Evolutionary conservation across 2,888 invertebrate species (phyloP), one percentile per base, ranked within the genome.

Genomic region (Dexiosoma caninum): DNA sequence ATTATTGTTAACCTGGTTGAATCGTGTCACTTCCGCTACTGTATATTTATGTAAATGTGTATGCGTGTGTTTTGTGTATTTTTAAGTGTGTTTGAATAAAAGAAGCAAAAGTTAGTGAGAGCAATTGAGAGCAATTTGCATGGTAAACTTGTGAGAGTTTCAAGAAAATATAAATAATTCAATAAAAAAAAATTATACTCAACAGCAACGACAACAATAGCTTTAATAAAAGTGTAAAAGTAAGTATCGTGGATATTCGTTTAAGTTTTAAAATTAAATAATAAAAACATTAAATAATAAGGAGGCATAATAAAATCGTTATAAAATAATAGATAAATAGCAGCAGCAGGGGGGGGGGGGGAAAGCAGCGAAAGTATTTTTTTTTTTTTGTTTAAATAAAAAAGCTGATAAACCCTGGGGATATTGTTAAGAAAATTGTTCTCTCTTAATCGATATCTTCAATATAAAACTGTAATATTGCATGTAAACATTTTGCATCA

Each of bases 1-100:
- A 72, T 80, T 76, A 53, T 80, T 80, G 71, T 72, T 81, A 81
- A 81, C 81, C 81, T 77, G 78, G 70, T 78, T 78, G 66, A 78
- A 81, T 78, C 59, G 70, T 75, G 80, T 72, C 71, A 72, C 57
- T 77, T 81, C 66, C 78, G 51, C 60, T 70, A 75, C 60, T 70
- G 64, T 77, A 66, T 72, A 77, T 55, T 35, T 30, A 21, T 2
- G 27, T 53, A n/a, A 27, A 55, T 49, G 42, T 44, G 14, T 60
- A 9, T 16, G n/a, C 12, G 37, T 27, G 40, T 44, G 10, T 30
- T 30, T 14, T 51, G 51, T 8, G 10, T 19, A 30, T 19, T 19
- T 27, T 27, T 1, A 14, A 35, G 35, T 46, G 35, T 59, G 46
- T 37, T 37, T 16, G 27, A 46, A 16, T 37, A 44, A 23, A 8